A percentile compares a stretch with the other conserved stretches of the same genome.
Conservation (phyloP, 2,113 vertebrate genomes). For the Lipophrys pholis region DNA sequence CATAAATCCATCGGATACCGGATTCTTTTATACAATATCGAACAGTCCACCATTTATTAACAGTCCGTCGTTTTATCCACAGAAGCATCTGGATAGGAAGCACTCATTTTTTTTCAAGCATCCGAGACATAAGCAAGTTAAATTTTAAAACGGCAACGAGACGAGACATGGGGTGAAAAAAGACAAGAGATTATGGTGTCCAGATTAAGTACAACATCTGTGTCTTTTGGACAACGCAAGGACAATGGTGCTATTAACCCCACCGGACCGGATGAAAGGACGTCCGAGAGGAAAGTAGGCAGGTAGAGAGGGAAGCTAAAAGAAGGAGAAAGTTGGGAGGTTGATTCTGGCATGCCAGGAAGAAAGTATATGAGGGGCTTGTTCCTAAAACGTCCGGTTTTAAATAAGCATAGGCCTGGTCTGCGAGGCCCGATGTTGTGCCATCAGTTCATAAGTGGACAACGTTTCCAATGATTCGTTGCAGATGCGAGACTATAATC, state of each 20-base stretch:
- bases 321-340: slow-evolving; percentile 41
- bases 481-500: slow-evolving; percentile 36
- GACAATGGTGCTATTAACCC: slow-evolving; percentile 52
- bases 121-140: slow-evolving; percentile 21
- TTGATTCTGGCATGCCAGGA: slow-evolving; percentile 27
- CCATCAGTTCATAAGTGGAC: slow-evolving; percentile 49
- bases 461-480: slow-evolving; percentile 46
- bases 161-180: slow-evolving; percentile 25
- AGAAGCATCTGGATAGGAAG: slow-evolving; percentile 6
- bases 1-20: background rate
- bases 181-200: slow-evolving; percentile 58
- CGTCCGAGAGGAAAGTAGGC: slow-evolving; percentile 32
- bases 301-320: slow-evolving; percentile 23
- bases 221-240: slow-evolving; percentile 61
- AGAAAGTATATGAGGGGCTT: slow-evolving; percentile 48
- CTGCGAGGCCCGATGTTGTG: slow-evolving; percentile 63
- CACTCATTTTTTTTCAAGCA: no score
- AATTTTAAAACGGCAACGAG: slow-evolving; percentile 47
- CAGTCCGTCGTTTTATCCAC: background rate
- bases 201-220: slow-evolving; percentile 70
- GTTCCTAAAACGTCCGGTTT: slow-evolving; percentile 53
- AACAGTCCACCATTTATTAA: background rate
- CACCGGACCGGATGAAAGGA: slow-evolving; percentile 39
- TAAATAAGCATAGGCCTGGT: slow-evolving; percentile 62
- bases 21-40: background rate